Evolutionary conservation across 1,140 invertebrate species (phyloP), one percentile per base, ranked within the genome.

Genomic region (Dufourea novaeangliae): DNA sequence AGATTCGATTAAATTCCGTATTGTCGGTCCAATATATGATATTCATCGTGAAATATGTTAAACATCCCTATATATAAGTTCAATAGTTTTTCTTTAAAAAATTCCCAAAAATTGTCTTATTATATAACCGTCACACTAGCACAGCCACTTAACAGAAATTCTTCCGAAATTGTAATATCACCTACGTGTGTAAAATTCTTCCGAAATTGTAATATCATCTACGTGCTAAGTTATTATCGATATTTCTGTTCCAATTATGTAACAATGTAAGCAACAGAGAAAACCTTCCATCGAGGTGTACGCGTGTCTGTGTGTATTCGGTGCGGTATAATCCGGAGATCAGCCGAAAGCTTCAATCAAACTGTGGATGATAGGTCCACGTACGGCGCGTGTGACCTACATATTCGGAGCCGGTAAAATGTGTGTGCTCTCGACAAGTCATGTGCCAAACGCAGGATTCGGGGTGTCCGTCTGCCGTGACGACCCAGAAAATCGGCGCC

Each of bases 401-500:
- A 76, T n/a, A n/a, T n/a, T 76, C 57, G 64, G 63, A 12, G 73
- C 27, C 54, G 34, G 64, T 59, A 57, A 83, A 81, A 82, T 69
- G n/a, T 73, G 64, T 82, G n/a, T 73, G 64, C 79, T 82, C 64
- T 25, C 59, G 66, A 59, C 80, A 71, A n/a, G 80, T 85, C 80
- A 85, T 83, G 37, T 78, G 83, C 80, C 69, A 79, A 83, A 82
- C 82, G 46, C 70, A 76, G 59, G 76, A 81, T 78, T 84, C 74
- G 78, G 85, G 82, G 71, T 87, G 83, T 87, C 79, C 78, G 86
- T 71, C 68, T 79, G 80, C 64, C 80, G 76, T 83, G 80, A 85
- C 83, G 87, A 86, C 80, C 84, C 83, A 87, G 77, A 86, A 87
- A 87, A 83, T 80, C 84, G 76, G 70, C 67, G 62, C n/a, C n/a